Percentiles rank a stretch among this genome's conserved stretches.
Conservation (phyloP, 2,797 vertebrate species). For the Myripristis jacobus region DNA sequence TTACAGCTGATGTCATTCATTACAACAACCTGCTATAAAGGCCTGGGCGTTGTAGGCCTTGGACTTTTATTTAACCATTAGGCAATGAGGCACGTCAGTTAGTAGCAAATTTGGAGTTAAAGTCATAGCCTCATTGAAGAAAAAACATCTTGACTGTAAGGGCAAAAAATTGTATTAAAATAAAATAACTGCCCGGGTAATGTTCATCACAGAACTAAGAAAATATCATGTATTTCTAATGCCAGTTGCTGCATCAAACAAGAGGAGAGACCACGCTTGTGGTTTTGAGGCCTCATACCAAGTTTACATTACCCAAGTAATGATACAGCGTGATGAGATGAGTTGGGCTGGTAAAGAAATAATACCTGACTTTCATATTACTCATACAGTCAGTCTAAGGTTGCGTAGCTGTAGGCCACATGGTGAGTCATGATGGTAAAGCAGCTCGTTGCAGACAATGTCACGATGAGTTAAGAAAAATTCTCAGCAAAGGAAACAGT, state of each 20-base stretch:
- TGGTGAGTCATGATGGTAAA: slow-evolving; percentile 1
- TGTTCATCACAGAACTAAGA: background rate
- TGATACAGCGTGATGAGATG: background rate
- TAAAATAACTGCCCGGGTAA: too few species aligned
- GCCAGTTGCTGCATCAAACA: too few species aligned
- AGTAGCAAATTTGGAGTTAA: too few species aligned
- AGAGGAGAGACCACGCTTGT: background rate
- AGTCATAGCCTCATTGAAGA: too few species aligned
- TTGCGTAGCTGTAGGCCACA: slow-evolving; percentile 6
- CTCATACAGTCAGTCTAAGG: slow-evolving; percentile 1
- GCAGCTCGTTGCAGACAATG: background rate
- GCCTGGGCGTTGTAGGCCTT: too few species aligned
- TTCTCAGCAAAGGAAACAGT: background rate
- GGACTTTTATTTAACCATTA: too few species aligned
- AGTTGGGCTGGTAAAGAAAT: background rate
- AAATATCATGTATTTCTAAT: background rate
- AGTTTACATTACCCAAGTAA: background rate
- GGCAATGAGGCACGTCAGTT: too few species aligned
- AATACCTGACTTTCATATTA: slow-evolving; percentile 21
- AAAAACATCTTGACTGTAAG: too few species aligned
- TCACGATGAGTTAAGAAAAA: background rate
- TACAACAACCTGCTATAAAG: too few species aligned
- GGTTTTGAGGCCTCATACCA: background rate
- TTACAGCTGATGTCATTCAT: too few species aligned
- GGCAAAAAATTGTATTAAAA: too few species aligned